These are phyloP conservation scores for Carlito syrichta DNA, from an alignment of 2,113 vertebrate genomes.

Conservation along the genomic window DNA sequence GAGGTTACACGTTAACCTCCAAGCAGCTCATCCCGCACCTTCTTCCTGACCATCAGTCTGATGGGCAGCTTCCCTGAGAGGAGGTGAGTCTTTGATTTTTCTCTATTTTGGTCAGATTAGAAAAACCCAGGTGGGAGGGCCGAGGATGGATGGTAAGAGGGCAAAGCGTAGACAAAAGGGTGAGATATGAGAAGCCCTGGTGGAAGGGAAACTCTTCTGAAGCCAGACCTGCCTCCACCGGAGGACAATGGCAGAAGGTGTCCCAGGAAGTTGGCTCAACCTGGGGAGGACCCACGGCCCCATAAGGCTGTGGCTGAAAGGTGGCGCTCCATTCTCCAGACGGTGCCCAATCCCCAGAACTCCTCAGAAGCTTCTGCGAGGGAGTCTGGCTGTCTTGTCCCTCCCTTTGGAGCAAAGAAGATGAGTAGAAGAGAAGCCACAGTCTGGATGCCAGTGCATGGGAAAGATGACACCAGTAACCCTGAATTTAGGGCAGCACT, in stretches of 20 bases:
- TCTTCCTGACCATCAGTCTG: conserved; percentile 5
- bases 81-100: neutral
- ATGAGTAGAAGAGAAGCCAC: neutral
- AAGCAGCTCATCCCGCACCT: conserved; percentile 12
- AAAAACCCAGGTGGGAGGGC: neutral
- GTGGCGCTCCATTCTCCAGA: neutral
- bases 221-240: neutral
- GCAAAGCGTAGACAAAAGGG: neutral
- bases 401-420: neutral
- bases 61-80: neutral
- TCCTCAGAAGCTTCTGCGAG: neutral
- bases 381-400: neutral
- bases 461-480: neutral
- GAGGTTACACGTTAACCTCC: conserved; percentile 4
- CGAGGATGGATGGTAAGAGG: neutral
- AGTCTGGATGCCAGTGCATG: neutral
- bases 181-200: neutral
- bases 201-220: neutral
- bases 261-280: neutral
- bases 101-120: neutral
- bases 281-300: neutral
- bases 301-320: neutral
- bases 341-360: neutral
- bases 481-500: neutral
- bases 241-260: neutral